A percentile compares a stretch with the other conserved stretches of the same genome.
These are phyloP conservation scores for Xylocopa sonorina DNA, from an alignment of 1,140 invertebrate species.

Conservation along the genomic window DNA sequence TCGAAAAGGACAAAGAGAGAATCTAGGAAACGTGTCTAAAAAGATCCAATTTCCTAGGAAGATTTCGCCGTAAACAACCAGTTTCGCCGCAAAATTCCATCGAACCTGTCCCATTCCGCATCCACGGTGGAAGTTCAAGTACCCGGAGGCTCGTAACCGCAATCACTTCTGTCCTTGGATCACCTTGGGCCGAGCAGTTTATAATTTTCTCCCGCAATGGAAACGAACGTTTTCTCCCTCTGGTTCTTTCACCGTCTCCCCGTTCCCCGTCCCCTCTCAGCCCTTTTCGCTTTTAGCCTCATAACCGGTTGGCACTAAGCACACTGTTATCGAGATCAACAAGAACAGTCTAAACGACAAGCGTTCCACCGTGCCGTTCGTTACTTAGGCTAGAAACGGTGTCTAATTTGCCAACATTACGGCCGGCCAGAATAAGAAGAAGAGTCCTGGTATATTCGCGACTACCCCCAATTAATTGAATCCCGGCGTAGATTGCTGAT, in stretches of 20 bases:
- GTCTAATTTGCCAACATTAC: background rate
- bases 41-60: background rate
- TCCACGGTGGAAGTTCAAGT: slow-evolving; percentile 22
- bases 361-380: slow-evolving; percentile 10
- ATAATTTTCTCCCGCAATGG: slow-evolving; percentile 57
- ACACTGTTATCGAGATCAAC: slow-evolving; percentile 53
- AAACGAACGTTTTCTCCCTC: slow-evolving; percentile 52
- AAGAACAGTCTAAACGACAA: slow-evolving; percentile 46
- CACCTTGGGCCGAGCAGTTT: slow-evolving; percentile 54
- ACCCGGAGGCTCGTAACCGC: slow-evolving; percentile 60
- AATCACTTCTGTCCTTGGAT: slow-evolving; percentile 57
- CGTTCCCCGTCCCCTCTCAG: background rate
- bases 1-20: background rate
- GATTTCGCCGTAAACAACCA: slow-evolving; percentile 10
- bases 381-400: background rate
- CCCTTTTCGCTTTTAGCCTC: slow-evolving; percentile 30
- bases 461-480: background rate
- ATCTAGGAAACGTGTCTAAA: background rate
- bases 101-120: slow-evolving; percentile 36
- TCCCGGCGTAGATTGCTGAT: no score
- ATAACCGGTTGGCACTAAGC: slow-evolving; percentile 54
- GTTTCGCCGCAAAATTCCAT: slow-evolving; percentile 1
- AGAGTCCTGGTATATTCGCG: no score
- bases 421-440: background rate
- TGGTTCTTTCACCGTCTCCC: background rate